Conservation (phyloP, 2,797 vertebrate genomes). For the Spea hammondii region DNA sequence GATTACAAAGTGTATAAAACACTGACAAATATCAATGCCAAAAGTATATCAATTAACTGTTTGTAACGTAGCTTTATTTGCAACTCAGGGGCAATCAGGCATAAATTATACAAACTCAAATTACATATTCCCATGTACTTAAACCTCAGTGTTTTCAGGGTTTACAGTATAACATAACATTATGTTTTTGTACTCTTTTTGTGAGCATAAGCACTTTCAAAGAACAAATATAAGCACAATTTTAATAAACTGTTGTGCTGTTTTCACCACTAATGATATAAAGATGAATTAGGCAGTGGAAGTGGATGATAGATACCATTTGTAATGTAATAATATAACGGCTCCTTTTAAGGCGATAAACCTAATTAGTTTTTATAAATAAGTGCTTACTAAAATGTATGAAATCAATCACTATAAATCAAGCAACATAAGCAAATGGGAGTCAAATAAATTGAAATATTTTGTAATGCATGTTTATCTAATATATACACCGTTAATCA, state of each 20-base stretch:
- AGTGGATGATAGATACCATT: slow-evolving; percentile 13
- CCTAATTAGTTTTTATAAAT: slow-evolving; percentile 38
- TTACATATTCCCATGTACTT: too few species aligned
- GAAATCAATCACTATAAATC: slow-evolving; percentile 21
- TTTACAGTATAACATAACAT: not conserved
- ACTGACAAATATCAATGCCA: not conserved
- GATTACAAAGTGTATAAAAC: slow-evolving; percentile 13
- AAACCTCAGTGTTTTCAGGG: not conserved
- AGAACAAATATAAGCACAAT: not conserved
- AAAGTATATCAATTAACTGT: slow-evolving; percentile 8
- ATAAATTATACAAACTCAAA: slow-evolving; percentile 4
- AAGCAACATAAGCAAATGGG: too few species aligned
- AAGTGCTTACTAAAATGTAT: slow-evolving; percentile 27
- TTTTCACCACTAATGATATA: slow-evolving; percentile 16
- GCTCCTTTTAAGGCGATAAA: slow-evolving; percentile 10
- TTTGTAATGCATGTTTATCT: too few species aligned
- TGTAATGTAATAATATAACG: slow-evolving; percentile 25
- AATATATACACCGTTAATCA: too few species aligned
- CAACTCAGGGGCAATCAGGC: slow-evolving; percentile 5
- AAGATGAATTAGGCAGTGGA: slow-evolving; percentile 25
- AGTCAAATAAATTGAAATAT: too few species aligned
- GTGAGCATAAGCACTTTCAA: not conserved
- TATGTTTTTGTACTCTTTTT: not conserved
- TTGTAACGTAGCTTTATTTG: not conserved
- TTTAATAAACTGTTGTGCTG: not conserved